phyloP scores from a whole-genome alignment of 37 sponge, comb jelly and placozoan genomes.

The Haliclona indistincta region DNA sequence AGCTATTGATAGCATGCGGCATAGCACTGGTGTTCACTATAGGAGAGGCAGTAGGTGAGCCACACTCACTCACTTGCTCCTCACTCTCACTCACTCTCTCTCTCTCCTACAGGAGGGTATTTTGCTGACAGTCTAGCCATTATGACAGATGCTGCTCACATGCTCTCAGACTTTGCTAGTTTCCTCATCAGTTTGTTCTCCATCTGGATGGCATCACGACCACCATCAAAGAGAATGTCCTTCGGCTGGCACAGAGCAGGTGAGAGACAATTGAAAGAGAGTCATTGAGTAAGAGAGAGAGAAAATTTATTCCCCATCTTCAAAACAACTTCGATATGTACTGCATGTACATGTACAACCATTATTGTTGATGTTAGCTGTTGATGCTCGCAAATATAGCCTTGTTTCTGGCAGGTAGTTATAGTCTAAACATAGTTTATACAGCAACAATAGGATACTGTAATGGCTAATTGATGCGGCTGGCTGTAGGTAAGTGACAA shows the following conservation, averaged over 20 bases:
- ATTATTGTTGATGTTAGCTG: no score
- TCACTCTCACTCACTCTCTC: background rate
- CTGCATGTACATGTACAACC: no score
- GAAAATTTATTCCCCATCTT: no score
- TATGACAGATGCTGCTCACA: constrained; percentile 98
- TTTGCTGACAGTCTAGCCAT: constrained; percentile 92
- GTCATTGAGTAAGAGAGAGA: no score
- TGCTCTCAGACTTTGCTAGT: constrained; percentile 95
- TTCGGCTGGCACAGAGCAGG: constrained; percentile 99
- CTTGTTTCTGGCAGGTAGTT: no score
- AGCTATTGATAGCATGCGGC: constrained; percentile 74
- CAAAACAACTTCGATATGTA: no score
- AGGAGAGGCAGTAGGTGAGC: constrained; percentile 90
- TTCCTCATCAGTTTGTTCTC: constrained; percentile 92
- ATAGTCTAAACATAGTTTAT: no score
- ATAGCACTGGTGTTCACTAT: constrained; percentile 82
- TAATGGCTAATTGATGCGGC: no score
- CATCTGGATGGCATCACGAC: constrained; percentile 83
- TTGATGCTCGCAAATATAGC: no score
- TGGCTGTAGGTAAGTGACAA: no score
- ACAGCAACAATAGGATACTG: no score
- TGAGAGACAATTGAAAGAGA: constrained; percentile 12
- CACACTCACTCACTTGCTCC: background rate
- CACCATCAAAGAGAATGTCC: constrained; percentile 88
- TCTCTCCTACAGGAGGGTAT: constrained; percentile 94